phyloP scores from a whole-genome alignment of 1,140 invertebrate species.

The Microplitis mediator region DNA sequence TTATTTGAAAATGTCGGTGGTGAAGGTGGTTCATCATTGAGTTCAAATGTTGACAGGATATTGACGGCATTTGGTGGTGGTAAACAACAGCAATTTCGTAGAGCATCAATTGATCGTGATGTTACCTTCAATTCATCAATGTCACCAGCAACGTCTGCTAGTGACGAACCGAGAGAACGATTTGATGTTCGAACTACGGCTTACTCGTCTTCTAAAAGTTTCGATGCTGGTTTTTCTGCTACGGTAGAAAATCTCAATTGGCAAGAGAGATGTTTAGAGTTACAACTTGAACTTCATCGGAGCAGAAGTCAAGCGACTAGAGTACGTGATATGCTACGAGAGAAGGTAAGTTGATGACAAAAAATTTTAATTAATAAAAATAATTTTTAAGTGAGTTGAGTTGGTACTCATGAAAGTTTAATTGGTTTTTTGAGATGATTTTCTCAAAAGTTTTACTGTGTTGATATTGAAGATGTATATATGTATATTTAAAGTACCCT shows the following conservation, averaged over 20 bases:
- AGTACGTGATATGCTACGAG: slow-evolving; percentile 81
- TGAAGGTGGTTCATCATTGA: background rate
- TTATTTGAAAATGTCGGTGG: slow-evolving; percentile 6
- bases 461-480: too few species aligned
- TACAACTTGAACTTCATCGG: slow-evolving; percentile 81
- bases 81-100: slow-evolving; percentile 18
- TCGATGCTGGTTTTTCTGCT: slow-evolving; percentile 51
- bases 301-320: slow-evolving; percentile 83
- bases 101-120: slow-evolving; percentile 21
- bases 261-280: slow-evolving; percentile 82
- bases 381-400: too few species aligned
- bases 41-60: slow-evolving; percentile 24
- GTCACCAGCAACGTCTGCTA: slow-evolving; percentile 33
- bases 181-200: slow-evolving; percentile 37
- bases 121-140: slow-evolving; percentile 23
- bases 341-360: slow-evolving; percentile 72
- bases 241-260: slow-evolving; percentile 69
- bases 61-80: background rate
- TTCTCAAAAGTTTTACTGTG: too few species aligned
- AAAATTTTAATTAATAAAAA: too few species aligned
- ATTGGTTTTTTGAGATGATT: too few species aligned
- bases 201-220: slow-evolving; percentile 55
- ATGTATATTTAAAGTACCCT: too few species aligned
- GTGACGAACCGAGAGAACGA: slow-evolving; percentile 50
- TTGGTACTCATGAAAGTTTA: too few species aligned